Conservation (phyloP, 2,888 invertebrate genomes). For the Allacma fusca region DNA sequence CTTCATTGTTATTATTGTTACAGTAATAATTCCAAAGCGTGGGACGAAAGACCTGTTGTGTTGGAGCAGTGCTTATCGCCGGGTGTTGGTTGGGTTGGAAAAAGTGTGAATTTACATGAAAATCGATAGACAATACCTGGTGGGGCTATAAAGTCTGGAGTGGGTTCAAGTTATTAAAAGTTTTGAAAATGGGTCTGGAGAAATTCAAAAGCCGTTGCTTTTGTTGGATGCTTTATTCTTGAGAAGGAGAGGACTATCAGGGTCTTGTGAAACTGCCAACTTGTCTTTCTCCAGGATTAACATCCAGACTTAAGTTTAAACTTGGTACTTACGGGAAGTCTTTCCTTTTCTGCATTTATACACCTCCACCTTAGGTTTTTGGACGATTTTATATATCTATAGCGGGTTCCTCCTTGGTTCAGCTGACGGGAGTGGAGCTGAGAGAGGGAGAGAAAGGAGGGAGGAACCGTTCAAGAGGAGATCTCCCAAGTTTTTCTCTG, state of each 20-base stretch:
- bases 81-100: too few species aligned
- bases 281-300: constrained; percentile 1
- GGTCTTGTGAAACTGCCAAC: constrained; percentile 8
- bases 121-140: constrained; percentile 11
- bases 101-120: constrained; percentile 16
- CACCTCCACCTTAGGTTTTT: not conserved
- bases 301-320: constrained; percentile 13
- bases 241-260: too few species aligned
- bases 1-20: too few species aligned
- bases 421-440: not conserved
- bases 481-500: not conserved
- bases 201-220: not conserved
- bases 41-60: too few species aligned
- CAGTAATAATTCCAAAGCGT: too few species aligned
- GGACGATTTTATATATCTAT: too few species aligned
- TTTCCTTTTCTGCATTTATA: not conserved
- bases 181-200: constrained; percentile 17
- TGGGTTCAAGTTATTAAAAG: constrained; percentile 41
- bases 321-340: not conserved
- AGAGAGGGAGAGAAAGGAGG: not conserved
- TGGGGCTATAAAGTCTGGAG: constrained; percentile 25
- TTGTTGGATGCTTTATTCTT: not conserved
- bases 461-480: not conserved
- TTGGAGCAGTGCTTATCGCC: too few species aligned
- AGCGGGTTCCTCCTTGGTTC: too few species aligned